Percentiles rank a stretch among this genome's conserved stretches.
Evolutionary conservation across 2,888 invertebrate genomes (phyloP).

Genomic region (Ceraclea dissimilis): DNA sequence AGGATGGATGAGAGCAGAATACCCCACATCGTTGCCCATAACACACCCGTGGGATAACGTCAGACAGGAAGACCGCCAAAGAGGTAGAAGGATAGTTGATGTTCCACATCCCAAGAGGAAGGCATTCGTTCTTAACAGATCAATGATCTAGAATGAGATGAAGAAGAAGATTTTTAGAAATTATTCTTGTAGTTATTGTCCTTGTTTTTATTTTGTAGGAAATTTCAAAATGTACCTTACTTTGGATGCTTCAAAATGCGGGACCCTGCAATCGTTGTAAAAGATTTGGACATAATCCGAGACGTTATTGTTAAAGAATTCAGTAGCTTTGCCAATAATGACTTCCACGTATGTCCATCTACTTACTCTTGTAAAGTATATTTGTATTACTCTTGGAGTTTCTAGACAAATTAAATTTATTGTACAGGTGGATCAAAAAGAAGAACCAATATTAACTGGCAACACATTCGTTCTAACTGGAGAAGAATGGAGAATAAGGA

Average conservation of each 20-base stretch:
- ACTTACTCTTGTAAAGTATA: not conserved
- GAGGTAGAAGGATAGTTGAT: too few relatives aligned
- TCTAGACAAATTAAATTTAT: too few relatives aligned
- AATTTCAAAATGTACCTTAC: slow-evolving; percentile 30
- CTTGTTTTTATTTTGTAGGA: slow-evolving; percentile 27
- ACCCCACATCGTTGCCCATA: too few relatives aligned
- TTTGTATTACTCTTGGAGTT: not conserved
- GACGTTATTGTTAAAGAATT: slow-evolving; percentile 33
- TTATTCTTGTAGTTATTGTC: too few relatives aligned
- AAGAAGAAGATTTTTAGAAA: too few relatives aligned
- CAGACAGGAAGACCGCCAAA: too few relatives aligned
- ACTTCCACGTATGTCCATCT: slow-evolving; percentile 28
- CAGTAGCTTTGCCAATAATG: slow-evolving; percentile 34
- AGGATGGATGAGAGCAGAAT: too few relatives aligned
- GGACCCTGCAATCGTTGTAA: slow-evolving; percentile 31
- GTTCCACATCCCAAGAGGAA: too few relatives aligned
- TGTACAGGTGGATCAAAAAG: slow-evolving; percentile 14
- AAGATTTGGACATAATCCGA: slow-evolving; percentile 33
- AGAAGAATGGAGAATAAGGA: slow-evolving; percentile 29
- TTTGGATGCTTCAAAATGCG: slow-evolving; percentile 33
- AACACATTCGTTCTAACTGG: slow-evolving; percentile 30
- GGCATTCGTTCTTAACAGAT: too few relatives aligned
- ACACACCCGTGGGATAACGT: too few relatives aligned
- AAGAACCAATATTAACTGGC: slow-evolving; percentile 26
- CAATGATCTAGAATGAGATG: too few relatives aligned